Evolutionary conservation across 2,797 vertebrate genomes (phyloP), one percentile per base, ranked within the genome.

Genomic region (Odontamblyopus rebecca): DNA sequence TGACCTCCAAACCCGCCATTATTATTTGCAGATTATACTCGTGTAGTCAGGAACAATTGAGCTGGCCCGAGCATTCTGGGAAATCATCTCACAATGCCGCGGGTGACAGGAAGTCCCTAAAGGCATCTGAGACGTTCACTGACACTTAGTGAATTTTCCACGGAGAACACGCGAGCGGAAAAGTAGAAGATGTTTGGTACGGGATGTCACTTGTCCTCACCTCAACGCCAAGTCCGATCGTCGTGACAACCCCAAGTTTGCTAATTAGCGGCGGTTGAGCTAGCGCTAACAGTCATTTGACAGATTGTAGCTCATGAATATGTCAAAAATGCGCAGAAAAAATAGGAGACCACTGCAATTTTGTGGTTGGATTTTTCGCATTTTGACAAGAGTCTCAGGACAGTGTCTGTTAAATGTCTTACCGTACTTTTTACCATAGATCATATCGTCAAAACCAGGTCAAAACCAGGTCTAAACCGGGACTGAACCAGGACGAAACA

Each of bases 41-140:
- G 77, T 38, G 61, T 38, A 62, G 61, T 85, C 76, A 73, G 71
- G 77, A 83, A 84, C 73, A 64, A 76, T 86, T 83, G 64, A 32
- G 57, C 67, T 44, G n/a, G 72, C 71, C 4, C 75, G 68, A 74
- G 78, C 72, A 69, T 76, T 44, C 1, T 16, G 72, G 59, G 54
- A 63, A 76, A 74, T 68, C 74, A 63, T 70, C 72, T 53, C 19
- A 51, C 85, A 68, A 74, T 64, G 85, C 82, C 73, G 70, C 79
- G 63, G 87, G 86, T 88, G 87, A 89, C 85, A 90, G 85, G 61
- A 76, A 67, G 75, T 81, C 82, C 90, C 84, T 56, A 5, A 66
- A 73, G 87, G 85, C 82, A 18, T 69, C 32, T 56, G 51, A 62
- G 15, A 72, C 59, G 75, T 84, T 82, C 74, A 59, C 15, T 77